A percentile compares a stretch with the other conserved stretches of the same genome.
Evolutionary conservation across 1,140 invertebrate genomes (phyloP).

Genomic region (Drosophila mayri): DNA sequence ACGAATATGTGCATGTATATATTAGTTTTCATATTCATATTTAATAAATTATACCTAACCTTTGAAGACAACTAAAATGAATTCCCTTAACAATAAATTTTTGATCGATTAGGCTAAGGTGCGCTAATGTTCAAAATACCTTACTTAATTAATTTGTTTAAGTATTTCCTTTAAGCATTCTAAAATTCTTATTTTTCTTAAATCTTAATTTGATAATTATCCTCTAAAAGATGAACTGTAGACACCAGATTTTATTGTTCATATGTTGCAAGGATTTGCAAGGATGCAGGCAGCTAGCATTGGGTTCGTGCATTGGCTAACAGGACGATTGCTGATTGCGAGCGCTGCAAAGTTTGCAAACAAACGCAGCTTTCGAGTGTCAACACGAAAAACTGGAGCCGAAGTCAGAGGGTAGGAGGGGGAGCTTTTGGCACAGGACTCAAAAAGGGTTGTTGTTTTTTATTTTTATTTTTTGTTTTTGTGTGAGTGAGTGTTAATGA

Average conservation of each 20-base stretch:
- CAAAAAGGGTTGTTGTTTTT: slow-evolving; percentile 65
- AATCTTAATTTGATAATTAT: too few species aligned
- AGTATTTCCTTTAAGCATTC: too few species aligned
- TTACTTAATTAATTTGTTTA: too few species aligned
- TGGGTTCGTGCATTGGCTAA: slow-evolving; percentile 61
- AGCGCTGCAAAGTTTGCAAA: slow-evolving; percentile 62
- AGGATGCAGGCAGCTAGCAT: slow-evolving; percentile 2
- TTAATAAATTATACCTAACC: too few species aligned
- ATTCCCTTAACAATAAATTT: too few species aligned
- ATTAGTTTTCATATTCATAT: too few species aligned
- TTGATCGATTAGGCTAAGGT: too few species aligned
- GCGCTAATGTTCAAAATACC: too few species aligned
- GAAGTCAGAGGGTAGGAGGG: slow-evolving; percentile 10
- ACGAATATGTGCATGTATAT: not conserved
- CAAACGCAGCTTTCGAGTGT: slow-evolving; percentile 60
- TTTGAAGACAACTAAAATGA: too few species aligned
- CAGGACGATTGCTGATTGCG: slow-evolving; percentile 1
- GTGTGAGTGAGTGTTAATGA: slow-evolving; percentile 21
- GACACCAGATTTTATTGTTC: not conserved
- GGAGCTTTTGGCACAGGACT: slow-evolving; percentile 49
- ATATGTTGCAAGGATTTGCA: slow-evolving; percentile 13
- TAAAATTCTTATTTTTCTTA: too few species aligned
- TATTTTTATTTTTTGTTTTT: not conserved
- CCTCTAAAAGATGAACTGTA: too few species aligned
- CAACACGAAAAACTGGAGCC: slow-evolving; percentile 5